Evolutionary conservation across 2,888 invertebrate species (phyloP).

Genomic region (Dryobotodes eremita): DNA sequence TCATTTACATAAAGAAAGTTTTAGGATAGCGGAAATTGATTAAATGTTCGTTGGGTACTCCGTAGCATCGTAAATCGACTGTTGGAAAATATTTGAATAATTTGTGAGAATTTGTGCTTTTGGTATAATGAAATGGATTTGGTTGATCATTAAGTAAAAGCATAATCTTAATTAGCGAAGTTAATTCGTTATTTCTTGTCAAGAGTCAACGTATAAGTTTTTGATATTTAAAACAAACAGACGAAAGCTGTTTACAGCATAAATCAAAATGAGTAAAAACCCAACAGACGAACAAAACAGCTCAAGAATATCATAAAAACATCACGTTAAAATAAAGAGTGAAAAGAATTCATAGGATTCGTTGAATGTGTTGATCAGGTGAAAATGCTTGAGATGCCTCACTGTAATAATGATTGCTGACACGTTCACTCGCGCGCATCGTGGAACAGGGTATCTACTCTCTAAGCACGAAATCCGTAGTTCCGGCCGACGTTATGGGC

Average conservation of each 20-base stretch:
- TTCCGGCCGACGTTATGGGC: no score
- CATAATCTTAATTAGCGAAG: neutral
- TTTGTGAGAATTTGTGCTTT: neutral
- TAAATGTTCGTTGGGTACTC: neutral
- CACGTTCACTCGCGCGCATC: slow-evolving; percentile 52
- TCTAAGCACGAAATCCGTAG: no score
- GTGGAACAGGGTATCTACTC: slow-evolving; percentile 27
- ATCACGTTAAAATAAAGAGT: slow-evolving; percentile 47
- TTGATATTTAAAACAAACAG: neutral
- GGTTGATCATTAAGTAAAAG: neutral
- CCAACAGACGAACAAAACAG: neutral
- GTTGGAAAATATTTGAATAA: slow-evolving; percentile 29
- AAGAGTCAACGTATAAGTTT: no score
- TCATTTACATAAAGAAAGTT: slow-evolving; percentile 66
- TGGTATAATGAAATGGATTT: neutral
- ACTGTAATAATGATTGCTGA: slow-evolving; percentile 61
- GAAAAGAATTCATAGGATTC: slow-evolving; percentile 57
- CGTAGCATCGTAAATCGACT: slow-evolving; percentile 13
- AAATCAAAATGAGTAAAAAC: no score
- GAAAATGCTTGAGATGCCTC: slow-evolving; percentile 68
- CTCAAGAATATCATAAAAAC: slow-evolving; percentile 11
- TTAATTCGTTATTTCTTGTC: neutral
- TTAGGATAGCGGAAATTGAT: slow-evolving; percentile 41
- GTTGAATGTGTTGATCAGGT: slow-evolving; percentile 62
- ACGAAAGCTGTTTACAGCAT: neutral